Base-by-base conservation (phyloP, 2,113 vertebrate species). In the Coreoperca whiteheadi region DNA sequence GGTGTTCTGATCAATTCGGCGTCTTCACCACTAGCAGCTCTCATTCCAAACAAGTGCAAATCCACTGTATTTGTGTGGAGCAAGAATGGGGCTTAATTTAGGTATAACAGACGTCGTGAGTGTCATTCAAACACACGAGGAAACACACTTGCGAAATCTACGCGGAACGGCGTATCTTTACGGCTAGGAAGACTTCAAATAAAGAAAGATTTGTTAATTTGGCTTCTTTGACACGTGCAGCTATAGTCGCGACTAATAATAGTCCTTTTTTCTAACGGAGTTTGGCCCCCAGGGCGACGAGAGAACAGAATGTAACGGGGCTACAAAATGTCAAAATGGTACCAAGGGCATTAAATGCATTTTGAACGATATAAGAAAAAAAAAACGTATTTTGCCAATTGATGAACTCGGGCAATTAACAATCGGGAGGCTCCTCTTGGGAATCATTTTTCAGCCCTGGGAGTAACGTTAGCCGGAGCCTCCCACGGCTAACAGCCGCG, bases 401-500 rank as follows among this genome's bases (percentile, higher is more conserved):
- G 25, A 32, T 34, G 8, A n/a, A 34, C 0, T 32, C 14, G 20
- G 7, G 1, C 2, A 3, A 61, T 59, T n/a, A 53, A 66, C 3
- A 28, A n/a, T 12, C 20, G 59, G 16, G 2, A 10, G 39, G 43
- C 41, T 8, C 73, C 66, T 61, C 70, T 9, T 1, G 80, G 60
- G 84, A 30, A n/a, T 57, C 1, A 1, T 53, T 74, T 73, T 34
- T 23, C 72, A 28, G 57, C 25, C 48, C 85, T 67, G 88, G 90
- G 89, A 88, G 87, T 81, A n/a, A n/a, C n/a, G n/a, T n/a, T n/a
- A 80, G 89, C 77, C 89, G 34, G 69, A 84, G 82, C 85, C 88
- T 89, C 82, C 77, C 77, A 66, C 87, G 79, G 92, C 88, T 92
- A n/a, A n/a, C n/a, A 91, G 72, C 88, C 50, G 64, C 15, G 90